Conservation (phyloP, 2,113 vertebrate genomes). For the Salvelinus fontinalis region DNA sequence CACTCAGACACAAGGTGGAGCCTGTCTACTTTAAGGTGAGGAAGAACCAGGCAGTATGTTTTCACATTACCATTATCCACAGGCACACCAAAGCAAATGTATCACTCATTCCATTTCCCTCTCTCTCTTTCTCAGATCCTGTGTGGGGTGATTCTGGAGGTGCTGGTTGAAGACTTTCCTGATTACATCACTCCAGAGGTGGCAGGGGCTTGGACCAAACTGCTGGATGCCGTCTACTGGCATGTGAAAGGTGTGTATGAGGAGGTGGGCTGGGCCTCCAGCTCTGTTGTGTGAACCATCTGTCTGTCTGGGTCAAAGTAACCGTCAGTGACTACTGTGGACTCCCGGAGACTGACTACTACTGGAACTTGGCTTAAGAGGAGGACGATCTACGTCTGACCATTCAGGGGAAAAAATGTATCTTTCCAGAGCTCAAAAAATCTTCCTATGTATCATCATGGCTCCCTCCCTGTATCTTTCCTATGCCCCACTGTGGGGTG, state of each 20-base stretch:
- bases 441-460: constrained; percentile 1
- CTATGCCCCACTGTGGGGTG: neutral
- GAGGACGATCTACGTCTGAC: constrained; percentile 21
- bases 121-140: constrained; percentile 78
- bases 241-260: constrained; percentile 82
- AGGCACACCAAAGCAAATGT: constrained; percentile 23
- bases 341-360: constrained; percentile 12
- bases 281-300: constrained; percentile 78
- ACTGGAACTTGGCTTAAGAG: neutral
- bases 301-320: neutral
- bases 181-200: constrained; percentile 81
- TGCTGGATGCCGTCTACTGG: constrained; percentile 81
- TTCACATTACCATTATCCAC: neutral
- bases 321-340: neutral
- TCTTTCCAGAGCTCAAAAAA: constrained; percentile 14
- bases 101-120: neutral
- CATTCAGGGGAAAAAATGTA: constrained; percentile 8
- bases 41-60: neutral
- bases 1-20: constrained; percentile 90
- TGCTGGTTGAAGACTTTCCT: constrained; percentile 83
- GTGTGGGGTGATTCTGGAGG: constrained; percentile 88
- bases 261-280: constrained; percentile 85
- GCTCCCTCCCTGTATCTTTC: constrained; percentile 21
- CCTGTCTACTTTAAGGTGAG: constrained; percentile 92
- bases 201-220: constrained; percentile 86